These are phyloP conservation scores for Zelleria hepariella DNA, from an alignment of 2,888 invertebrate species.

Conservation along the genomic window DNA sequence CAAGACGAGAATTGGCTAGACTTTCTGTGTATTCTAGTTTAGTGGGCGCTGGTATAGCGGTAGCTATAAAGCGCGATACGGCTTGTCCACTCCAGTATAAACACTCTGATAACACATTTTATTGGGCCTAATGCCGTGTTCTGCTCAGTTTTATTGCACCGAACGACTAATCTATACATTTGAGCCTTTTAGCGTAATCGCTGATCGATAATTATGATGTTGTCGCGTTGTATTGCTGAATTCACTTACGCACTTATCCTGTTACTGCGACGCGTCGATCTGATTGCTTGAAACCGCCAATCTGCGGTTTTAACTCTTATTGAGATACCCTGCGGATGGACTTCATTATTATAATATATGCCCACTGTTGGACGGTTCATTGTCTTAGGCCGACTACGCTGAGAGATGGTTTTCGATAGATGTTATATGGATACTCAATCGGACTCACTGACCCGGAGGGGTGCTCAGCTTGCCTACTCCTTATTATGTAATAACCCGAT, in stretches of 20 bases:
- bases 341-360: no score
- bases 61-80: neutral
- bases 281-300: neutral
- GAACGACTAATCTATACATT: neutral
- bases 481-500: no score
- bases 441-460: no score
- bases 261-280: neutral
- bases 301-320: neutral
- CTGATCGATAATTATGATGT: neutral
- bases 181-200: conserved; percentile 5
- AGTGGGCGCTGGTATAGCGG: neutral
- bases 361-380: no score
- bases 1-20: no score
- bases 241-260: neutral
- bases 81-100: neutral
- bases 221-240: neutral
- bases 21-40: neutral
- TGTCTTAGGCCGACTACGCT: no score
- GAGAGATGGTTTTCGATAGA: no score
- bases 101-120: neutral
- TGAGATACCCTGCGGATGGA: neutral
- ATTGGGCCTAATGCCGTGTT: neutral
- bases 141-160: neutral
- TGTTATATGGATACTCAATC: no score
- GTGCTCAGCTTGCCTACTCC: no score